A percentile compares a stretch with the other conserved stretches of the same genome.
phyloP scores from a whole-genome alignment of 1,140 invertebrate genomes.

The Apocrypta bakeri region DNA sequence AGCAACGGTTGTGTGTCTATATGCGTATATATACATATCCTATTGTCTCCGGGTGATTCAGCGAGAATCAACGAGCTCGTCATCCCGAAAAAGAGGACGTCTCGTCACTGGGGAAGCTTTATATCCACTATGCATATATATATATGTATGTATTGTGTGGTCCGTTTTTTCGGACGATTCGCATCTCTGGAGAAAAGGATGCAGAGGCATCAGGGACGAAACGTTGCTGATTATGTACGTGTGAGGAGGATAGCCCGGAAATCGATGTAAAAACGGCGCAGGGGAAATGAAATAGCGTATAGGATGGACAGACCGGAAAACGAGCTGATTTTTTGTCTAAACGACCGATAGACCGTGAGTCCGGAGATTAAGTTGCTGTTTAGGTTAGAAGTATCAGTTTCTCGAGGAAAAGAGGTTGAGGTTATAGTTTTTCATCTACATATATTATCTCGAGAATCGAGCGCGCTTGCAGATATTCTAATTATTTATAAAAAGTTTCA shows the following conservation, averaged over 20 bases:
- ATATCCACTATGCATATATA: too few relatives aligned
- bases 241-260: neutral
- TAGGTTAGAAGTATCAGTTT: too few relatives aligned
- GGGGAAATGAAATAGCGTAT: neutral
- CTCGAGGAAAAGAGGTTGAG: too few relatives aligned
- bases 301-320: neutral
- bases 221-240: neutral
- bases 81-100: neutral
- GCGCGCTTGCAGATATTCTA: too few relatives aligned
- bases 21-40: neutral
- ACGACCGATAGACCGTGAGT: constrained; percentile 19
- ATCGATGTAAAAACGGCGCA: neutral
- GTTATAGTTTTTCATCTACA: too few relatives aligned
- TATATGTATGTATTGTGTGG: too few relatives aligned
- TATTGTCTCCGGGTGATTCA: constrained; percentile 26
- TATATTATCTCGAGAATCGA: too few relatives aligned
- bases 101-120: neutral
- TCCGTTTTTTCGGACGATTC: neutral
- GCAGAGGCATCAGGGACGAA: neutral
- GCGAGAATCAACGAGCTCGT: constrained; percentile 49
- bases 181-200: neutral
- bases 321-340: neutral
- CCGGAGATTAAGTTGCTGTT: neutral
- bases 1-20: neutral
- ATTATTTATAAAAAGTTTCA: too few relatives aligned